Conservation (phyloP, 2,797 vertebrate genomes). For the Chrosomus eos region DNA sequence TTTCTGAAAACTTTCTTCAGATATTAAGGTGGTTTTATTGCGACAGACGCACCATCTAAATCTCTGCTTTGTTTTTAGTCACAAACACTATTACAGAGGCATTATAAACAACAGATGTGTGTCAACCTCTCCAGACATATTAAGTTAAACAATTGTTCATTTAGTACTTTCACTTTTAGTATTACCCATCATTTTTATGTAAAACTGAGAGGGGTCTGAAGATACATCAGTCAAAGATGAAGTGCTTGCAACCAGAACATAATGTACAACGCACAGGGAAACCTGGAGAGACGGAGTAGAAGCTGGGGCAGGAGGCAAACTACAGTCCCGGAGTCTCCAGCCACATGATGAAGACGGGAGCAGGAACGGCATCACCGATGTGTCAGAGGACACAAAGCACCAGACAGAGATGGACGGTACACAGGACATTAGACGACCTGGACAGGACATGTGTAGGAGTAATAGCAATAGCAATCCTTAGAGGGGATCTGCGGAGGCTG, state of each 20-base stretch:
- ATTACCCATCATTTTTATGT: background rate
- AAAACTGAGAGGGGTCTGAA: constrained; percentile 4
- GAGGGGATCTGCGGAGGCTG: too few relatives aligned
- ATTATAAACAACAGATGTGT: background rate
- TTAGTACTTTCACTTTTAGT: background rate
- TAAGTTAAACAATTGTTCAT: background rate
- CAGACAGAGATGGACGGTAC: too few relatives aligned
- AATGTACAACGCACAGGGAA: constrained; percentile 22
- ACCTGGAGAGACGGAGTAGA: background rate
- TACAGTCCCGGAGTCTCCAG: too few relatives aligned
- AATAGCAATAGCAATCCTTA: too few relatives aligned
- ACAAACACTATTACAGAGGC: background rate
- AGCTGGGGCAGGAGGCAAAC: background rate
- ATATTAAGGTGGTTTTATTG: background rate
- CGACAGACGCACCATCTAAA: background rate
- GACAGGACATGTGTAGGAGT: too few relatives aligned
- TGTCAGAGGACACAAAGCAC: too few relatives aligned
- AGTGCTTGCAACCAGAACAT: background rate
- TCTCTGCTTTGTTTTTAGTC: background rate
- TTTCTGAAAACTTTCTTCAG: background rate
- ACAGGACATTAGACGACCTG: too few relatives aligned
- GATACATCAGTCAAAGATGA: background rate
- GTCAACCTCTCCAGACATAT: background rate
- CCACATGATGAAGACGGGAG: too few relatives aligned
- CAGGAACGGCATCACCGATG: too few relatives aligned